Conservation (phyloP, 2,888 invertebrate species). For the Philaethria dido region DNA sequence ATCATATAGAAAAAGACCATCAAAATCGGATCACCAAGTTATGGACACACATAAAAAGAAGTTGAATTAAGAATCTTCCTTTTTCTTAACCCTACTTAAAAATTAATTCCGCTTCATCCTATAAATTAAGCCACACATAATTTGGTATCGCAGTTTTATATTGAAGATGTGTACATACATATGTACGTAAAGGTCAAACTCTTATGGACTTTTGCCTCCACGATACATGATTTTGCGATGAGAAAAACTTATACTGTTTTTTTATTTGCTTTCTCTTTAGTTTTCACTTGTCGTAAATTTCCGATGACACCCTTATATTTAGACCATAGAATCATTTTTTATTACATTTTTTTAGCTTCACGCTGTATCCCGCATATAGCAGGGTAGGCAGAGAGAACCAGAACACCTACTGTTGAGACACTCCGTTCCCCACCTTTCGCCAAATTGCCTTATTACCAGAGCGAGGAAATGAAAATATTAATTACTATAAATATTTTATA, state of each 20-base stretch:
- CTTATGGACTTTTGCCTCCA: slow-evolving; percentile 27
- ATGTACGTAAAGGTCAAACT: slow-evolving; percentile 32
- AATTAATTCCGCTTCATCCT: neutral
- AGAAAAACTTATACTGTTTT: slow-evolving; percentile 36
- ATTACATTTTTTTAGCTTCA: neutral
- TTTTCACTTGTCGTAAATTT: slow-evolving; percentile 30
- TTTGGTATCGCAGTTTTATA: slow-evolving; percentile 38
- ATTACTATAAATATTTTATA: too few relatives aligned
- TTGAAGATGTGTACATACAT: slow-evolving; percentile 29
- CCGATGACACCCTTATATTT: neutral
- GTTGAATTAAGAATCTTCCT: too few relatives aligned
- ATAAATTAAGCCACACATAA: slow-evolving; percentile 25
- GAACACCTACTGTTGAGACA: too few relatives aligned
- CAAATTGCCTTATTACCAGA: too few relatives aligned
- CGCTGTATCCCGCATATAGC: too few relatives aligned
- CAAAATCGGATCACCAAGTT: too few relatives aligned
- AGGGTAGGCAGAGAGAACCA: too few relatives aligned
- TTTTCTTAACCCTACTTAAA: neutral
- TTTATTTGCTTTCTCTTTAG: slow-evolving; percentile 35
- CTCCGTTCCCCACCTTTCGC: too few relatives aligned
- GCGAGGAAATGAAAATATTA: too few relatives aligned
- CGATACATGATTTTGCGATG: slow-evolving; percentile 32
- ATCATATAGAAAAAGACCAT: too few relatives aligned
- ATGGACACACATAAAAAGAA: too few relatives aligned
- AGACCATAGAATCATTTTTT: neutral